These are phyloP conservation scores for Myotis findleyi DNA, from an alignment of 2,797 vertebrate species.

Conservation along the genomic window DNA sequence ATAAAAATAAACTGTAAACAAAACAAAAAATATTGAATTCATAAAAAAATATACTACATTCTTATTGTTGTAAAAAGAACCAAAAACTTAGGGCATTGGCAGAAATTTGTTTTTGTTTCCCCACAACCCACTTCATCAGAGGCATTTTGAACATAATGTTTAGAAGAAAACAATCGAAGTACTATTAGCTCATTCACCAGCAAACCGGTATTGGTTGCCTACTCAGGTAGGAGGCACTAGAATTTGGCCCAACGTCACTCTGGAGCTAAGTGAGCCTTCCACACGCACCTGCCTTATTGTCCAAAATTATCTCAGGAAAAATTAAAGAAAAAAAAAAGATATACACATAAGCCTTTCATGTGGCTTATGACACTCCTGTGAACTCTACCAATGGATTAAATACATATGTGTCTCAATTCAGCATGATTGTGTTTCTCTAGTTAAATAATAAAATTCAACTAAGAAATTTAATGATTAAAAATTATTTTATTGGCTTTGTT, in stretches of 20 bases:
- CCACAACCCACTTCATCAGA: background rate
- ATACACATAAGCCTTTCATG: background rate
- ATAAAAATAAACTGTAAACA: too few species aligned
- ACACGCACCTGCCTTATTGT: background rate
- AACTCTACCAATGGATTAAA: background rate
- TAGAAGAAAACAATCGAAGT: background rate
- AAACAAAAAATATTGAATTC: too few species aligned
- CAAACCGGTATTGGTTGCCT: background rate
- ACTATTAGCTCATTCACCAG: background rate
- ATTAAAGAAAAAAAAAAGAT: background rate
- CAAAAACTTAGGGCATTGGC: background rate
- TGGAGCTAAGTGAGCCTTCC: background rate
- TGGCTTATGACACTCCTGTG: background rate
- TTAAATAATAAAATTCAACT: background rate
- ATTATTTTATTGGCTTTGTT: background rate
- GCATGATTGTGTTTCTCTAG: background rate
- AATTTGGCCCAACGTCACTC: background rate
- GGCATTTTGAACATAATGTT: background rate
- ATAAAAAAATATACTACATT: background rate
- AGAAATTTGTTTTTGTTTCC: too few species aligned
- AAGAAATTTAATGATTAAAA: background rate
- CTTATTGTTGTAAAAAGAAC: background rate
- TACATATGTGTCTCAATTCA: background rate
- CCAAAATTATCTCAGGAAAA: background rate
- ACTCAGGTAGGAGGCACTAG: background rate